A percentile compares a stretch with the other conserved stretches of the same genome.
Evolutionary conservation across 2,113 vertebrate species (phyloP).

Genomic region (Steatornis caripensis): DNA sequence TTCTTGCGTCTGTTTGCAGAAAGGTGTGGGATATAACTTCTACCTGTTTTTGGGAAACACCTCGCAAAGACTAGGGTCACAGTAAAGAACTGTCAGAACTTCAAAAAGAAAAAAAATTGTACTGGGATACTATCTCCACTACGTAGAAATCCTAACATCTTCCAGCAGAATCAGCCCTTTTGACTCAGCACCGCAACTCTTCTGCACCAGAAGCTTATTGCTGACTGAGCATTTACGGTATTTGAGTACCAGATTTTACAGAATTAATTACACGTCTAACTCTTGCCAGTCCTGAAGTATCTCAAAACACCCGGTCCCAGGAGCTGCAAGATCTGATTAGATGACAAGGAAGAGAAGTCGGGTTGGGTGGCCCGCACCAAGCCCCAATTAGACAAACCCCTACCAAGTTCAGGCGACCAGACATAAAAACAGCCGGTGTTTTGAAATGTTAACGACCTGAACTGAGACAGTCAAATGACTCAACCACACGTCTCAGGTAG

Average conservation of each 20-base stretch:
- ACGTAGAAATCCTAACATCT: neutral
- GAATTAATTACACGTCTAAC: slow-evolving; percentile 1
- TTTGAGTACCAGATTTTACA: neutral
- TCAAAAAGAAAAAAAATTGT: no score
- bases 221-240: neutral
- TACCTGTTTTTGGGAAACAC: neutral
- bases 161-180: neutral
- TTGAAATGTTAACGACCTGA: slow-evolving; percentile 1
- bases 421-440: neutral
- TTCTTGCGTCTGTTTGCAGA: neutral
- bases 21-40: neutral
- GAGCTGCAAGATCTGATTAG: neutral
- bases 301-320: neutral
- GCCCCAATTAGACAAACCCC: neutral
- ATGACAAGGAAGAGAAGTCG: neutral
- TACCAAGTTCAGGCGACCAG: neutral
- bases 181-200: neutral
- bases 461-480: slow-evolving; percentile 1
- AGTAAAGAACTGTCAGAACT: no score
- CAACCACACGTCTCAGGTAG: neutral
- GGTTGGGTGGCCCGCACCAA: neutral
- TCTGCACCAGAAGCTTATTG: neutral
- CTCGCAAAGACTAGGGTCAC: neutral
- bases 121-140: neutral
- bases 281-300: neutral